Evolutionary conservation across 2,797 vertebrate genomes (phyloP), one percentile per base, ranked within the genome.

Genomic region (Sebastes aleutianus): DNA sequence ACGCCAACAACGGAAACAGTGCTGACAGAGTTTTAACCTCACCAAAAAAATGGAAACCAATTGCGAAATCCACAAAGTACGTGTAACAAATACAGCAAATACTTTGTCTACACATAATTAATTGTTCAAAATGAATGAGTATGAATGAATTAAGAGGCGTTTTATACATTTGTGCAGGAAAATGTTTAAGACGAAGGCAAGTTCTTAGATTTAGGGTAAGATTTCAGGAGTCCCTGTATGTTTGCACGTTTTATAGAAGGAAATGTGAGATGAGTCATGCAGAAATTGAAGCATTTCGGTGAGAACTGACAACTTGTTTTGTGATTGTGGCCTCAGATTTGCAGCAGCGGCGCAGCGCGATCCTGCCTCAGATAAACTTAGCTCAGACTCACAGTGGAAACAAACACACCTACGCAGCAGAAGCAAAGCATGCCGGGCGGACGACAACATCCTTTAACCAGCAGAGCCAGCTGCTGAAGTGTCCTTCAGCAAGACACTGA

Each of bases 371-470:
- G 86, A 85, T 92, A 84, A 91, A 91, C 84, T 91, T 91, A 90
- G 88, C 79, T 86, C 72, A 31, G 73, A 89, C 82, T 78, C 79
- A 20, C 77, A 72, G 80, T 79, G 89, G 88, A 93, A 93, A 92
- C 80, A 90, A 91, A 90, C 80, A 89, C 92, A 90, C 91, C 90
- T 90, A 92, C 89, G 56, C 91, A 67, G 83, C 82, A 76, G 36
- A 77, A 68, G 79, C n/a, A 3, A 54, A 85, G 82, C 61, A 74
- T 16, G 79, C 61, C 20, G 64, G 56, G 82, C 6, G 69, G 82
- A 75, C 74, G 78, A 76, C 81, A 27, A 85, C 85, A 76, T 85
- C 80, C 80, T 88, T 79, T 53, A 84, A 79, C 57, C 77, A 74
- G 71, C 50, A 68, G 31, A 67, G 73, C 63, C 26, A 53, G 69